Evolutionary conservation across 2,888 invertebrate species (phyloP).

Genomic region (Tillus elongatus): DNA sequence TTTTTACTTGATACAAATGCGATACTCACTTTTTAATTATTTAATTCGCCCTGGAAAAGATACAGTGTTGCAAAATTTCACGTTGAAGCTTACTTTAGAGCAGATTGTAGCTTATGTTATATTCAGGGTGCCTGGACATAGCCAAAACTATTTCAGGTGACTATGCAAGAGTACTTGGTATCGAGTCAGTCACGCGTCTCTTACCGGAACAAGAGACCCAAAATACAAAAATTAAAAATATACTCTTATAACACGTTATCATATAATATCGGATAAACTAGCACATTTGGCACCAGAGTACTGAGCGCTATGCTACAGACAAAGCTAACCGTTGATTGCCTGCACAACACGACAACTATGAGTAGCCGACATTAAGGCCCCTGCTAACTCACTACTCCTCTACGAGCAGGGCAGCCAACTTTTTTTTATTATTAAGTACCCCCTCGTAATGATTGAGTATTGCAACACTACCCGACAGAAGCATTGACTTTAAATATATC

Average conservation of each 20-base stretch:
- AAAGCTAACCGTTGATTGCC: constrained; percentile 41
- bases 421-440: constrained; percentile 19
- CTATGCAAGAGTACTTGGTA: not conserved
- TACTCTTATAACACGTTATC: constrained; percentile 24
- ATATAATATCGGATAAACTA: constrained; percentile 14
- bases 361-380: constrained; percentile 42
- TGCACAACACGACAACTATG: constrained; percentile 43
- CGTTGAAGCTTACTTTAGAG: too few relatives aligned
- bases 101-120: too few relatives aligned
- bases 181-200: constrained; percentile 29
- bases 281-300: constrained; percentile 28
- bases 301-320: constrained; percentile 29
- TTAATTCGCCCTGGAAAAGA: too few relatives aligned
- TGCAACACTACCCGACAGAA: constrained; percentile 27
- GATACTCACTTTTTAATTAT: too few relatives aligned
- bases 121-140: constrained; percentile 25
- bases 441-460: constrained; percentile 27
- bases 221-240: constrained; percentile 31
- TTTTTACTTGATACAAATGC: too few relatives aligned
- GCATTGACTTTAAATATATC: too few relatives aligned
- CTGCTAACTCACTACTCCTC: constrained; percentile 36
- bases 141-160: constrained; percentile 5
- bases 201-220: constrained; percentile 15
- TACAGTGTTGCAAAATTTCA: too few relatives aligned
- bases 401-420: constrained; percentile 21